These are phyloP conservation scores for Poecilobothrus nobilitatus DNA, from an alignment of 2,888 invertebrate genomes.

Conservation along the genomic window DNA sequence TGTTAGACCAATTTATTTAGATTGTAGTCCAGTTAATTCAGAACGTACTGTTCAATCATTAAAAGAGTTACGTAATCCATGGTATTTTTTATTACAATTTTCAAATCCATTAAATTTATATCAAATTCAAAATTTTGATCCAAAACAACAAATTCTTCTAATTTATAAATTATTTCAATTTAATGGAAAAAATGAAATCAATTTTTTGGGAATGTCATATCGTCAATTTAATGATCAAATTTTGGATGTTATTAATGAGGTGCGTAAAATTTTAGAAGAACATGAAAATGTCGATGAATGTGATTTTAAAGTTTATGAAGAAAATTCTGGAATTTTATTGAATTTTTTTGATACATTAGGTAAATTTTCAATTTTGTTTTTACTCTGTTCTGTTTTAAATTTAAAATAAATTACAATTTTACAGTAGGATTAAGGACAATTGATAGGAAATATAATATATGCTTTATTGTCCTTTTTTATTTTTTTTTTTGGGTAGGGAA, in stretches of 20 bases:
- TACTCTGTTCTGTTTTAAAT: too few relatives aligned
- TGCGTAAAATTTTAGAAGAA: slow-evolving; percentile 83
- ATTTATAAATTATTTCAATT: slow-evolving; percentile 73
- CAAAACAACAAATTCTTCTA: slow-evolving; percentile 63
- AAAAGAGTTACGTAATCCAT: slow-evolving; percentile 67
- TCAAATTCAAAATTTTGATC: slow-evolving; percentile 76
- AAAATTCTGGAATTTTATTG: slow-evolving; percentile 18
- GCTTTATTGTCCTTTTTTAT: too few relatives aligned
- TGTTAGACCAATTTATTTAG: slow-evolving; percentile 71
- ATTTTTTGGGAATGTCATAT: slow-evolving; percentile 75
- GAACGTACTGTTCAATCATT: slow-evolving; percentile 49
- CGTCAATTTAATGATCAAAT: slow-evolving; percentile 40
- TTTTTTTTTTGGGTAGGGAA: too few relatives aligned
- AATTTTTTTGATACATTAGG: slow-evolving; percentile 32
- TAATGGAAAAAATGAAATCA: slow-evolving; percentile 71
- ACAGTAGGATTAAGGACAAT: too few relatives aligned
- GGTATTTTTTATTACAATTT: slow-evolving; percentile 84
- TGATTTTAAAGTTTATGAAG: slow-evolving; percentile 84
- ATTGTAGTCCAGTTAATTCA: slow-evolving; percentile 64
- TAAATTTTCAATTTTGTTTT: slow-evolving; percentile 30
- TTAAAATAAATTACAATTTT: too few relatives aligned
- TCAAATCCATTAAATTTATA: slow-evolving; percentile 64
- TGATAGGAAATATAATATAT: too few relatives aligned
- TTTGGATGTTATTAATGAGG: slow-evolving; percentile 78
- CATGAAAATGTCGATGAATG: slow-evolving; percentile 76